Evolutionary conservation across 2,797 vertebrate species (phyloP).

Genomic region (Sternotherus odoratus): DNA sequence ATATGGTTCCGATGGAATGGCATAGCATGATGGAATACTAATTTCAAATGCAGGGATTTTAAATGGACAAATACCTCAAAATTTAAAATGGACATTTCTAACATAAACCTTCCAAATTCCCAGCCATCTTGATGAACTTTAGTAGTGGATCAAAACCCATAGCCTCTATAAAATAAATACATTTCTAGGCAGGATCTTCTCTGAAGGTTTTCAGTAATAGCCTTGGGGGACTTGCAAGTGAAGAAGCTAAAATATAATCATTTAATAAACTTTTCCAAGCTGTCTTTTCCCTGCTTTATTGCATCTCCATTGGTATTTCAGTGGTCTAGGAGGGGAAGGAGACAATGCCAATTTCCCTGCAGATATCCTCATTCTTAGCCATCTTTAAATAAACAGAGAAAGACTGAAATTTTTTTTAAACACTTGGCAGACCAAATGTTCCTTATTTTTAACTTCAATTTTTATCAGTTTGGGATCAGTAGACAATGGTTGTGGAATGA

Average conservation of each 20-base stretch:
- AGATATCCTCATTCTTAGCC: conserved; percentile 48
- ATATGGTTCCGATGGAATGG: conserved; percentile 52
- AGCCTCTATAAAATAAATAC: neutral
- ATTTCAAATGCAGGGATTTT: neutral
- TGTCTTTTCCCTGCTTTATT: conserved; percentile 26
- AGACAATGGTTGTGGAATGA: too few relatives aligned
- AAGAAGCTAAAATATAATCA: neutral
- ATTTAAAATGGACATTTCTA: neutral
- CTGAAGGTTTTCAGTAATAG: neutral
- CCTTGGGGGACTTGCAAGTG: neutral
- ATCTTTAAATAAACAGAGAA: conserved; percentile 55
- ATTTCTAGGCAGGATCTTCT: neutral
- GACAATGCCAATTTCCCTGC: conserved; percentile 64
- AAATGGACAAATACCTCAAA: neutral
- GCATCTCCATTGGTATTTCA: conserved; percentile 30
- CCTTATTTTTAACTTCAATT: too few relatives aligned
- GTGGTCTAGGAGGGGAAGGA: conserved; percentile 31
- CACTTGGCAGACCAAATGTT: conserved; percentile 61
- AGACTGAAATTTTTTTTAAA: conserved; percentile 54
- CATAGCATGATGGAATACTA: neutral
- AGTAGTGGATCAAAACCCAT: neutral
- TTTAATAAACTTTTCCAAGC: conserved; percentile 1
- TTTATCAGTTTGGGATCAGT: too few relatives aligned
- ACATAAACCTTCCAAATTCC: neutral
- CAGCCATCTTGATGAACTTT: neutral